phyloP scores from a whole-genome alignment of 2,797 vertebrate species.

The Sebastes cheni region DNA sequence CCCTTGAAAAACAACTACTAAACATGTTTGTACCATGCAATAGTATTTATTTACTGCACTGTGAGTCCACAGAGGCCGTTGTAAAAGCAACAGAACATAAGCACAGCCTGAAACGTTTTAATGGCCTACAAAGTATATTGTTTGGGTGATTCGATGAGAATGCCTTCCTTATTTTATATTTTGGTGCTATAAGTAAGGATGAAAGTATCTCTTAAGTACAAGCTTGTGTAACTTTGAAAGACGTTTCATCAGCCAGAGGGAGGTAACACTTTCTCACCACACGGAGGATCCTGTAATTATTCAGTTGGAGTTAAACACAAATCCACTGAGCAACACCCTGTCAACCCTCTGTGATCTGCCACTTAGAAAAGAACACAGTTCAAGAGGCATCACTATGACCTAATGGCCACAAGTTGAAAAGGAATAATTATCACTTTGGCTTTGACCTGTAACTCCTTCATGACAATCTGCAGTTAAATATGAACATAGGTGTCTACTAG shows the following conservation, averaged over 20 bases:
- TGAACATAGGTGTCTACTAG: not conserved
- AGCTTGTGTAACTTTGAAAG: constrained; percentile 8
- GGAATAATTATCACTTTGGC: not conserved
- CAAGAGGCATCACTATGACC: not conserved
- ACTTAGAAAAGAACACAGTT: not conserved
- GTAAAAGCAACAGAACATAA: not conserved
- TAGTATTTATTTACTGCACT: not conserved
- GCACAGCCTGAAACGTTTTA: not conserved
- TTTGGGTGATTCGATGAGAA: not conserved
- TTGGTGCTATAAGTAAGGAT: not conserved
- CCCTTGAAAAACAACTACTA: constrained; percentile 21
- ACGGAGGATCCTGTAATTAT: not conserved
- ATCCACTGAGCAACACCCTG: not conserved
- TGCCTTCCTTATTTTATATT: not conserved
- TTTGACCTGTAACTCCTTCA: not conserved
- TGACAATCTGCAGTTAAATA: not conserved
- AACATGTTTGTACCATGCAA: constrained; percentile 21
- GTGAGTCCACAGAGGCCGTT: not conserved
- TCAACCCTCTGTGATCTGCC: not conserved
- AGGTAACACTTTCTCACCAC: not conserved
- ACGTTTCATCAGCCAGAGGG: not conserved
- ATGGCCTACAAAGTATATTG: not conserved
- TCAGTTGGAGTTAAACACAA: not conserved
- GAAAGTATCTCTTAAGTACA: constrained; percentile 4
- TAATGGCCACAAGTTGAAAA: not conserved